Conservation (phyloP, 2,888 invertebrate genomes). For the Pristionchus fissidentatus region DNA sequence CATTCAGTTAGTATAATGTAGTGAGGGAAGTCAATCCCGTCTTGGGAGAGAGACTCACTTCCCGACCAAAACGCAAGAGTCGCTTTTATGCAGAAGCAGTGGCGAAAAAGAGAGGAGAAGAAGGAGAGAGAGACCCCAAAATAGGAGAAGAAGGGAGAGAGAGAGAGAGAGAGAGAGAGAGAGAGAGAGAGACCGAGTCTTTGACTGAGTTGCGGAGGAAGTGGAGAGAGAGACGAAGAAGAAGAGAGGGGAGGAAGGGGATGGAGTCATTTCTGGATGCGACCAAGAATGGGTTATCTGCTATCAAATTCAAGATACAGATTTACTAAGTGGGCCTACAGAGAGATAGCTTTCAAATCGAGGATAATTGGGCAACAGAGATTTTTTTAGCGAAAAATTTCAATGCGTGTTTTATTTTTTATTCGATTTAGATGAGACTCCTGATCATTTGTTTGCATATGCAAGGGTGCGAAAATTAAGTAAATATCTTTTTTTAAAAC, state of each 20-base stretch:
- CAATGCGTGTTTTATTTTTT: not conserved
- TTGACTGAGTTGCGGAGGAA: conserved; percentile 39
- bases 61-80: not conserved
- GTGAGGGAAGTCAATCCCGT: not conserved
- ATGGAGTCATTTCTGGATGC: conserved; percentile 28
- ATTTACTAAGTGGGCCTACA: not conserved
- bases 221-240: conserved; percentile 15
- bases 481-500: not conserved
- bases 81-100: not conserved
- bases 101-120: not conserved
- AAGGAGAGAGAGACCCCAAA: conserved; percentile 35
- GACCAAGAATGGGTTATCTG: not conserved
- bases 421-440: not conserved
- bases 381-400: not conserved
- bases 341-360: not conserved
- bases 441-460: not conserved
- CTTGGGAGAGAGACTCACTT: not conserved
- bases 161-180: conserved; percentile 34
- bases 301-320: not conserved
- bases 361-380: not conserved
- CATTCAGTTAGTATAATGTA: not conserved
- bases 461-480: too few relatives aligned
- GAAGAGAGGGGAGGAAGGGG: conserved; percentile 19
- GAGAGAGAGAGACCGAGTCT: conserved; percentile 40
- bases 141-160: conserved; percentile 12